These are phyloP conservation scores for mouse (Mus musculus) DNA, from an alignment of 2,113 vertebrate species.

Conservation along the genomic window GRCm39 chr2:35715001-35715500, in stretches of 20 bases:
- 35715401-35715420: neutral
- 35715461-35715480: neutral
- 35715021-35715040: neutral
- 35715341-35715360: neutral
- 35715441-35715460: neutral
- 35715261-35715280: neutral
- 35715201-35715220: neutral
- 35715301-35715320: neutral
- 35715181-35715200: neutral
- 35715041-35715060: neutral
- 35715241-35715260: neutral
- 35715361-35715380: neutral
- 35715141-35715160: neutral
- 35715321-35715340: constrained; percentile 19
- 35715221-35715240: neutral
- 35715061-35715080: neutral
- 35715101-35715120: neutral
- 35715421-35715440: neutral
- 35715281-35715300: neutral
- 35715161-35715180: neutral
- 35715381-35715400: no score
- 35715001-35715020: constrained; percentile 14
- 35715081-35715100: neutral
- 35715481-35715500: constrained; percentile 6
- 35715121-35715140: neutral